These are phyloP conservation scores for Pantherophis alleghaniensis DNA, from an alignment of 2,797 vertebrate genomes.

Conservation along the genomic window DNA sequence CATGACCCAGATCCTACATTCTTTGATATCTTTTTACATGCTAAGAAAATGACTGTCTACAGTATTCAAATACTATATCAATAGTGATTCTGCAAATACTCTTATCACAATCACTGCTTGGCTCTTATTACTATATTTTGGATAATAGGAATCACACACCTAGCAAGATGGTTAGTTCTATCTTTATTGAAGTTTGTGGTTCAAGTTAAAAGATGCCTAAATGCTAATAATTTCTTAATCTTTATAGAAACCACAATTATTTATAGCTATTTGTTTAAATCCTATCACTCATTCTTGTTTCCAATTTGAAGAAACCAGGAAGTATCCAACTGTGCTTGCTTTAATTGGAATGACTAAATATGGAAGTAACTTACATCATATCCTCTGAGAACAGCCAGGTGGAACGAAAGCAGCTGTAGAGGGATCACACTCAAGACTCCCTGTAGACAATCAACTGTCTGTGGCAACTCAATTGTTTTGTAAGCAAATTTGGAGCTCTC, in stretches of 20 bases:
- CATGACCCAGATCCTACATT: neutral
- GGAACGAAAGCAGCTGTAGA: conserved; percentile 92
- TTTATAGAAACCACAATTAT: neutral
- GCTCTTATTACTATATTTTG: neutral
- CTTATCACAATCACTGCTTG: neutral
- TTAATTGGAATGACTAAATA: conserved; percentile 8
- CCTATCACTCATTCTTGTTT: conserved; percentile 10
- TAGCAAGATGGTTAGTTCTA: neutral
- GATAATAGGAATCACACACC: neutral
- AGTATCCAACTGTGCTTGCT: conserved; percentile 29
- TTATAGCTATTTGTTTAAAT: neutral
- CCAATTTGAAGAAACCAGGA: conserved; percentile 20
- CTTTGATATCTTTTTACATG: neutral
- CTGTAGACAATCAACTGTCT: conserved; percentile 93
- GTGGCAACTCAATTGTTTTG: conserved; percentile 89
- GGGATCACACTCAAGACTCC: conserved; percentile 92
- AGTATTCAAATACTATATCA: neutral
- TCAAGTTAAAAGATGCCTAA: neutral
- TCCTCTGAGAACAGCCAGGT: conserved; percentile 92
- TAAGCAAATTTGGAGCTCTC: conserved; percentile 86
- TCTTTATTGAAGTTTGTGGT: neutral
- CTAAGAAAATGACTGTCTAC: neutral
- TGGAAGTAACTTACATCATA: conserved; percentile 82
- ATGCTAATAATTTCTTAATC: neutral
- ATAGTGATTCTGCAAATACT: neutral